phyloP scores from a whole-genome alignment of 2,888 invertebrate species.

The Hirtodrosophila cameraria region DNA sequence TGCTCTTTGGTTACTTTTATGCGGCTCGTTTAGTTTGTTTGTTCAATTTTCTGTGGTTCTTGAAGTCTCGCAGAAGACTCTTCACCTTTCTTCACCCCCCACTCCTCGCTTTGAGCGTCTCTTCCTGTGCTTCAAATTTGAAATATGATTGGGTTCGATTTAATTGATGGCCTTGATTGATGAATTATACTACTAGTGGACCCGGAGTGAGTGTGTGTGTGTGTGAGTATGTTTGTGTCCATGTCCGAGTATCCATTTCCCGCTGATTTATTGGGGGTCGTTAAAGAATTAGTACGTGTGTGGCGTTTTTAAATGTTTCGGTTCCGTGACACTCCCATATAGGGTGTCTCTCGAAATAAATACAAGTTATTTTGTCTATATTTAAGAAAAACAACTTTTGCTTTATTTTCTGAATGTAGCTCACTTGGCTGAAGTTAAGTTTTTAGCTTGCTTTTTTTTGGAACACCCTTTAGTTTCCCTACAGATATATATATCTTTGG shows the following conservation, averaged over 20 bases:
- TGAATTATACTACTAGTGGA: constrained; percentile 29
- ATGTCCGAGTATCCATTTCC: constrained; percentile 36
- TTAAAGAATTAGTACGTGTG: constrained; percentile 46
- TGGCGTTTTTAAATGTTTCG: constrained; percentile 36
- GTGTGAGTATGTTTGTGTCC: constrained; percentile 1
- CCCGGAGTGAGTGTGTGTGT: neutral
- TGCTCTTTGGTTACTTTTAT: constrained; percentile 63
- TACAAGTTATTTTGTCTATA: too few species aligned
- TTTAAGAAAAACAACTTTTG: too few species aligned
- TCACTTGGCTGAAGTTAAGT: too few species aligned
- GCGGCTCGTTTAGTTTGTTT: constrained; percentile 62
- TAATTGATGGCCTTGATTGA: constrained; percentile 68
- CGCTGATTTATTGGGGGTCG: constrained; percentile 53
- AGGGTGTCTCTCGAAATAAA: too few species aligned
- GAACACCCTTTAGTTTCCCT: too few species aligned
- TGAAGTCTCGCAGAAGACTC: constrained; percentile 27
- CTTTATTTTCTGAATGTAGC: too few species aligned
- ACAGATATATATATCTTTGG: too few species aligned
- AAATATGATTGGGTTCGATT: constrained; percentile 62
- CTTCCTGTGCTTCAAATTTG: constrained; percentile 26
- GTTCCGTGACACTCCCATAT: constrained; percentile 13
- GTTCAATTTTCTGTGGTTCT: constrained; percentile 45
- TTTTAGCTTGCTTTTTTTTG: too few species aligned
- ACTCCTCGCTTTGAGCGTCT: constrained; percentile 1
- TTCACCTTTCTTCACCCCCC: constrained; percentile 3